Evolutionary conservation across 2,888 invertebrate genomes (phyloP).

Genomic region (Cataglyphis altisquamis): DNA sequence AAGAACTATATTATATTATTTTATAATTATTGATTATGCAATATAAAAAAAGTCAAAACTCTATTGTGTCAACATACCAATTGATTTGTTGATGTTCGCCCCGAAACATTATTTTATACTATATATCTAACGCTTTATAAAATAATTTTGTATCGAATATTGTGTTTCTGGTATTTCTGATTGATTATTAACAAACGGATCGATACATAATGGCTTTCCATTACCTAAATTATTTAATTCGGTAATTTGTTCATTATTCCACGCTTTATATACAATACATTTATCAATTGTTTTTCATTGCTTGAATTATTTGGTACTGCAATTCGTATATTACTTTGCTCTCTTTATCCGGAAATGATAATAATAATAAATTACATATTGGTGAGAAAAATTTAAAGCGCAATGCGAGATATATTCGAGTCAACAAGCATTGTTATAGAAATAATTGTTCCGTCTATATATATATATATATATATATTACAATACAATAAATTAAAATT

Average conservation of each 20-base stretch:
- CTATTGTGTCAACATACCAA: too few species aligned
- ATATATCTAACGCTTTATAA: too few species aligned
- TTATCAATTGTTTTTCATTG: not conserved
- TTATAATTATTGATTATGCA: not conserved
- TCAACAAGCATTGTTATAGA: not conserved
- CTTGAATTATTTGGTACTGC: not conserved
- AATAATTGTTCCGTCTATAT: not conserved
- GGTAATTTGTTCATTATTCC: not conserved
- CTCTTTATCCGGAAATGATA: not conserved
- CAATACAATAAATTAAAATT: conserved; percentile 2
- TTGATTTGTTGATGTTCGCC: too few species aligned
- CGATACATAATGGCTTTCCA: not conserved
- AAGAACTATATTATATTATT: not conserved
- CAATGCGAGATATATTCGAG: not conserved
- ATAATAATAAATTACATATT: not conserved
- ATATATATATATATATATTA: not conserved
- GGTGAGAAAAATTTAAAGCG: not conserved
- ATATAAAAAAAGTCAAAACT: not conserved
- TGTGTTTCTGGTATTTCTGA: not conserved
- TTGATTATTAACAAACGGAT: not conserved
- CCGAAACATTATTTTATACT: too few species aligned
- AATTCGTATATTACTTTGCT: not conserved
- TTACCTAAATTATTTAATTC: not conserved
- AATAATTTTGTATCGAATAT: not conserved
- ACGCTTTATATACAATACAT: not conserved